These are phyloP conservation scores for Saccostrea cuccullata DNA, from an alignment of 1,140 invertebrate species.

Conservation along the genomic window DNA sequence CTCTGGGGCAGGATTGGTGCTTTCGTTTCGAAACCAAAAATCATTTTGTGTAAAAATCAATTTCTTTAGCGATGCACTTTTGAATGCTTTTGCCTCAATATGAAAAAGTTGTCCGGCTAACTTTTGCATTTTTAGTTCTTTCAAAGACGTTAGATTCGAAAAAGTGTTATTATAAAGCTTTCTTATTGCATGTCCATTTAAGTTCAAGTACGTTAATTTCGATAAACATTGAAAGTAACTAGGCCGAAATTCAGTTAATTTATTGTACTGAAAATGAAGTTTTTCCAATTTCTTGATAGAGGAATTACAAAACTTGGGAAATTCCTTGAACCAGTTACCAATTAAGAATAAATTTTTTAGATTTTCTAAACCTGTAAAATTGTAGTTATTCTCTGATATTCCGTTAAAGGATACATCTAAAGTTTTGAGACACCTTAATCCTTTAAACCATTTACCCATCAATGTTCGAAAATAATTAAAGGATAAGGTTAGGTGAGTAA, in stretches of 20 bases:
- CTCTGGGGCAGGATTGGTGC: neutral
- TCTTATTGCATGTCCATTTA: constrained; percentile 6
- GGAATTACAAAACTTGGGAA: constrained; percentile 33
- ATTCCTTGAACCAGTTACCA: constrained; percentile 12
- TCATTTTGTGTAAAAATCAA: neutral
- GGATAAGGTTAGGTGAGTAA: neutral
- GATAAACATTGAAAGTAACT: neutral
- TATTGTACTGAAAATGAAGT: constrained; percentile 4
- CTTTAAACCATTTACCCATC: neutral
- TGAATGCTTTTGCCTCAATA: constrained; percentile 35
- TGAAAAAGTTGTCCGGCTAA: neutral
- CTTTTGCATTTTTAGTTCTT: neutral
- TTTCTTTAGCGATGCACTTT: constrained; percentile 27
- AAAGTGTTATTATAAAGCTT: constrained; percentile 31
- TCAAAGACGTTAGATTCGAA: neutral
- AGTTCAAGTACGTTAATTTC: neutral
- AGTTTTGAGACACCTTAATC: neutral
- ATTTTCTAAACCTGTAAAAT: constrained; percentile 26
- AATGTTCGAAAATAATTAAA: neutral
- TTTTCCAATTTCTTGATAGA: neutral
- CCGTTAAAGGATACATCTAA: constrained; percentile 30
- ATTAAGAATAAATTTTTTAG: neutral
- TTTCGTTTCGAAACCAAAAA: constrained; percentile 5
- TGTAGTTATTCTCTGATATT: neutral
- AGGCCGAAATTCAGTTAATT: constrained; percentile 2